Conservation (phyloP, 2,888 invertebrate genomes). For the Acleris sparsana region DNA sequence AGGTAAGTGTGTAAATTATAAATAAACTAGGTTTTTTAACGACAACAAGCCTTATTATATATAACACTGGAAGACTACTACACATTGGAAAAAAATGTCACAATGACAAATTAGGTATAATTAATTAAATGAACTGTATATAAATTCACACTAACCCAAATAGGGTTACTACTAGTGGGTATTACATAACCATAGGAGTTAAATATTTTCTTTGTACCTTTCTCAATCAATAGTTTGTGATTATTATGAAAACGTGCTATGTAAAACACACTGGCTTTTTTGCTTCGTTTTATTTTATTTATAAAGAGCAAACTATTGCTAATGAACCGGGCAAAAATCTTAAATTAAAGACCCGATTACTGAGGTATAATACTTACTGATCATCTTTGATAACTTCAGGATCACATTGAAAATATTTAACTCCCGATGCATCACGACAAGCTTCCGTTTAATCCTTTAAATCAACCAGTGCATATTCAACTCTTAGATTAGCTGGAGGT, state of each 20-base stretch:
- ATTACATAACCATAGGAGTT: neutral
- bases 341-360: neutral
- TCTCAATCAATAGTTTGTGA: no score
- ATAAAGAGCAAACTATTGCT: neutral
- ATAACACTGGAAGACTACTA: constrained; percentile 32
- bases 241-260: no score
- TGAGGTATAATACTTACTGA: neutral
- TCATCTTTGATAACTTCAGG: no score
- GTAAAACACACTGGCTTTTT: neutral
- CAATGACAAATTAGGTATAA: neutral
- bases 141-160: constrained; percentile 20
- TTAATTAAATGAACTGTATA: no score
- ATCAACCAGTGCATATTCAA: no score
- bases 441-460: no score
- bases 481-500: no score
- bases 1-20: neutral
- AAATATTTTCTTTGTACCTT: neutral
- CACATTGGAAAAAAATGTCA: constrained; percentile 15
- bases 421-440: no score
- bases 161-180: neutral
- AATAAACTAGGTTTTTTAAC: neutral
- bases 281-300: neutral
- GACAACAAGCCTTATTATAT: constrained; percentile 2
- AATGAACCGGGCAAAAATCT: neutral
- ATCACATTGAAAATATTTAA: no score